A percentile compares a stretch with the other conserved stretches of the same genome.
Evolutionary conservation across 2,113 vertebrate species (phyloP).

Genomic region (Phalacrocorax pelagicus): DNA sequence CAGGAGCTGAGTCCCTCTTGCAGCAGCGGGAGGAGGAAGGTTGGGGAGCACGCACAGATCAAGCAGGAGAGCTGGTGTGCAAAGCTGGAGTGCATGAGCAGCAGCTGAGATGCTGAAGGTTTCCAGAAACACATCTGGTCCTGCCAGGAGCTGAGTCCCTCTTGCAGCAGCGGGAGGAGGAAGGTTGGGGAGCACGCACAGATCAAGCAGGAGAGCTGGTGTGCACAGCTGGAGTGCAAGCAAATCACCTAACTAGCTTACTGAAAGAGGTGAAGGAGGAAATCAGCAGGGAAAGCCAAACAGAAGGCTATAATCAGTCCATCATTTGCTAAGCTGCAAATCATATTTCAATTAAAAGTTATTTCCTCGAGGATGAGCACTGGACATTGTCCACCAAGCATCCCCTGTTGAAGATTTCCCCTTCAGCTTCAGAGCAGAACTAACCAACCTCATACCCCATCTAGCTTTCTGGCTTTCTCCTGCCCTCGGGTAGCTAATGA

Average conservation of each 20-base stretch:
- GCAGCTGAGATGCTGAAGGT: neutral
- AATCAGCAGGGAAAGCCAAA: neutral
- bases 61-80: neutral
- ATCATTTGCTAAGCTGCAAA: neutral
- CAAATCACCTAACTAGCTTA: neutral
- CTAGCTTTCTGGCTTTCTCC: neutral
- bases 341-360: neutral
- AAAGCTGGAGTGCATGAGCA: neutral
- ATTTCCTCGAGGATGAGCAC: neutral
- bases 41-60: neutral
- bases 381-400: neutral
- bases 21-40: neutral
- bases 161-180: neutral
- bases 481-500: neutral
- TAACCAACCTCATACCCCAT: neutral
- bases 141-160: neutral
- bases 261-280: neutral
- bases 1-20: neutral
- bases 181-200: neutral
- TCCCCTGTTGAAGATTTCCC: neutral
- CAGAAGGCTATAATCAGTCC: neutral
- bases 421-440: neutral
- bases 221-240: neutral
- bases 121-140: neutral
- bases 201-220: neutral